phyloP scores from a whole-genome alignment of 2,888 invertebrate species.

The Halocaridina rubra region DNA sequence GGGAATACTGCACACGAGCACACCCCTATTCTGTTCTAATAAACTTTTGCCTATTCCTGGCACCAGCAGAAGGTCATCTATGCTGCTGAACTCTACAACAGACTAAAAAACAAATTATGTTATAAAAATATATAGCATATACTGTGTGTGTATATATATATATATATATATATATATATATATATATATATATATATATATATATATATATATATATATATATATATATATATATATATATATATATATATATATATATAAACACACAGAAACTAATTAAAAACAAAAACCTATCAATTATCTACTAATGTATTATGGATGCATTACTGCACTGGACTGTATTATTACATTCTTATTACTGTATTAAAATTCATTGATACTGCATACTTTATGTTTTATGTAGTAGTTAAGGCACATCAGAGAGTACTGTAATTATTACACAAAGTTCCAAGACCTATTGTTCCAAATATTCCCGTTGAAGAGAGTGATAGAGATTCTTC shows the following conservation, averaged over 20 bases:
- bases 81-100: constrained; percentile 67
- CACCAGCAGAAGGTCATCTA: constrained; percentile 67
- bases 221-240: constrained; percentile 23
- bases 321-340: no score
- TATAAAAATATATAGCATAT: not conserved
- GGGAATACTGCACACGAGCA: constrained; percentile 62
- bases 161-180: constrained; percentile 18
- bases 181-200: constrained; percentile 3
- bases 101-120: constrained; percentile 65
- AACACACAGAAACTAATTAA: no score
- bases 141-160: constrained; percentile 2
- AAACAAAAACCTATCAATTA: no score
- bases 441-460: no score
- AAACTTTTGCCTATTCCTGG: constrained; percentile 68
- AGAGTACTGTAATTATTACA: no score
- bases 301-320: no score
- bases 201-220: constrained; percentile 6
- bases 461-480: no score
- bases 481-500: no score
- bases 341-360: no score
- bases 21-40: constrained; percentile 67
- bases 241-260: constrained; percentile 34
- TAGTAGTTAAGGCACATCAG: no score
- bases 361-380: no score
- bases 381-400: no score